Percentiles rank a stretch among this genome's conserved stretches.
Conservation (phyloP, 30 jellyfish, hydroid and myxozoan species). For the Chrysaora quinquecirrha region DNA sequence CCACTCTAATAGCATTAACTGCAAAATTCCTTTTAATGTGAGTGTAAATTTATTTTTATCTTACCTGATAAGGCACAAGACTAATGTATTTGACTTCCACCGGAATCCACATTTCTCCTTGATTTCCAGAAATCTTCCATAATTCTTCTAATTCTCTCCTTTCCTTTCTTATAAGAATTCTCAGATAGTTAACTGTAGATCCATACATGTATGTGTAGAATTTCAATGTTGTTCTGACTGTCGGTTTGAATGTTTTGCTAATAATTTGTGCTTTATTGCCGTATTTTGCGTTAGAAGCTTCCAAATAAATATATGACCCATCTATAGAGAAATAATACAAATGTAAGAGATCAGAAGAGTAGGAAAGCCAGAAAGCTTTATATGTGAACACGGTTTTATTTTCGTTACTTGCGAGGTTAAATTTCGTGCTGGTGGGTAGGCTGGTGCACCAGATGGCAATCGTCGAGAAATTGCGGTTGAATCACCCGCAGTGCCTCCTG, state of each 20-base stretch:
- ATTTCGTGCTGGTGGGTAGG: too few relatives aligned
- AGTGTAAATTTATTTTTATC: background rate
- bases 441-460: background rate
- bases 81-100: slow-evolving; percentile 31
- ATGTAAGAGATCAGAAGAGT: background rate
- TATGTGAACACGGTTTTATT: background rate
- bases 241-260: slow-evolving; percentile 26
- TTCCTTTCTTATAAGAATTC: slow-evolving; percentile 13
- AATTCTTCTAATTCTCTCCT: slow-evolving; percentile 31
- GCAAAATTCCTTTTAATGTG: too few relatives aligned
- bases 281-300: slow-evolving; percentile 47
- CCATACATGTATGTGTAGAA: slow-evolving; percentile 54
- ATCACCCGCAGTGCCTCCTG: background rate
- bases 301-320: slow-evolving; percentile 58
- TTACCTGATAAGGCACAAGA: slow-evolving; percentile 52
- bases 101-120: slow-evolving; percentile 46
- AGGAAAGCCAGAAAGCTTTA: too few relatives aligned
- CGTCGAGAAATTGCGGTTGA: background rate
- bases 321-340: slow-evolving; percentile 12
- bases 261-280: slow-evolving; percentile 34
- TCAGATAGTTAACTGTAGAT: slow-evolving; percentile 33
- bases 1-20: too few relatives aligned
- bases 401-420: too few relatives aligned
- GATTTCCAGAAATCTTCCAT: slow-evolving; percentile 53
- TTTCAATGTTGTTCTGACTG: slow-evolving; percentile 41